Conservation (phyloP, 2,888 invertebrate genomes). For the Serrognathus titanus region DNA sequence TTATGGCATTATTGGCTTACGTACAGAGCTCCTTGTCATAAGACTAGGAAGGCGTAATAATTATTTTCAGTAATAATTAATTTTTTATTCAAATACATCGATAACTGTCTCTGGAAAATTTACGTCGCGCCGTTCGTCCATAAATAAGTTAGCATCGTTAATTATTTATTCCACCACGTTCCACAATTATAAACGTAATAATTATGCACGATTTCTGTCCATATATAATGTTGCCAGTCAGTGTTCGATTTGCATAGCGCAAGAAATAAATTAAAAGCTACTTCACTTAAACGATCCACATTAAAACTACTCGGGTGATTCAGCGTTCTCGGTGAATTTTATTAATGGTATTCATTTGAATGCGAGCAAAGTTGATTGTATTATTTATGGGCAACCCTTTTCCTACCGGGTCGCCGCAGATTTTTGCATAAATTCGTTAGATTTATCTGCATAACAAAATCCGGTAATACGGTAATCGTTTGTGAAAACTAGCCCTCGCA, state of each 20-base stretch:
- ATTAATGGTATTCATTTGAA: conserved; percentile 4
- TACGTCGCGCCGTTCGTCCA: not conserved
- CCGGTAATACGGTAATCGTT: no score
- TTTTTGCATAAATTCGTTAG: conserved; percentile 11
- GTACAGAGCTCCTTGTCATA: no score
- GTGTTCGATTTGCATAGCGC: conserved; percentile 8
- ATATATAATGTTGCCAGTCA: conserved; percentile 7
- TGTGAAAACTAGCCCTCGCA: no score
- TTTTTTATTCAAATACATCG: no score
- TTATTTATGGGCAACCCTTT: conserved; percentile 9
- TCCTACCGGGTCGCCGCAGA: not conserved
- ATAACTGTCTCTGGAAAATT: no score
- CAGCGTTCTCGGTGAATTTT: conserved; percentile 6
- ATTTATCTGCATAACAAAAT: conserved; percentile 3
- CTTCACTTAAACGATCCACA: conserved; percentile 7
- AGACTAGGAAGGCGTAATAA: no score
- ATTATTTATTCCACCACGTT: not conserved
- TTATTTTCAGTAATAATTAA: no score
- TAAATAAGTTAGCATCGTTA: not conserved
- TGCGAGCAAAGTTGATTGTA: conserved; percentile 4
- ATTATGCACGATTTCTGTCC: conserved; percentile 2
- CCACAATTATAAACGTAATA: conserved; percentile 1
- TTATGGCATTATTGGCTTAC: no score
- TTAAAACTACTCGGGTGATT: conserved; percentile 8
- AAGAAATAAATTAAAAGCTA: conserved; percentile 10